A percentile compares a stretch with the other conserved stretches of the same genome.
Conservation (phyloP, 1,140 invertebrate genomes). For the Schlechtendalia chinensis region DNA sequence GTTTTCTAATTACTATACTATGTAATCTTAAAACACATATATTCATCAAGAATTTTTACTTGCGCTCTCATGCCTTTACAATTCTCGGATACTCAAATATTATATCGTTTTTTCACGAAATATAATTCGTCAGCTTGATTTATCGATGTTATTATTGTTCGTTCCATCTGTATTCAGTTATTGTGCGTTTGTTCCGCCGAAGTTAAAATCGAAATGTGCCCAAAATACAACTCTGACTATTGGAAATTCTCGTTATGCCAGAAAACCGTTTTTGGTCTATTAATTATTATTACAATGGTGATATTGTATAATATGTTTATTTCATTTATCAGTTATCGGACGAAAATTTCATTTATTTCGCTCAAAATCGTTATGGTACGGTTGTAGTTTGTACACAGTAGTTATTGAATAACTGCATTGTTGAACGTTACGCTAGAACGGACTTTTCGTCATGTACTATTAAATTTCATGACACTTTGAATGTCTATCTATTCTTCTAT, state of each 20-base stretch:
- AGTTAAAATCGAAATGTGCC: too few relatives aligned
- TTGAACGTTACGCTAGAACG: neutral
- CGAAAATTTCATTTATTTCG: slow-evolving; percentile 16
- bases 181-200: too few relatives aligned
- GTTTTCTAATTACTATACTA: too few relatives aligned
- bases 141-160: too few relatives aligned
- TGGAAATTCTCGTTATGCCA: neutral
- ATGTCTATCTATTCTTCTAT: slow-evolving; percentile 9
- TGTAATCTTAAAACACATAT: too few relatives aligned
- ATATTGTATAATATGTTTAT: slow-evolving; percentile 4
- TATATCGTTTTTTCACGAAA: too few relatives aligned
- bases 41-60: too few relatives aligned
- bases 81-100: too few relatives aligned
- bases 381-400: neutral
- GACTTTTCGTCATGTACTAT: slow-evolving; percentile 8
- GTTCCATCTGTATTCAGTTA: too few relatives aligned
- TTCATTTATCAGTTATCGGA: slow-evolving; percentile 1
- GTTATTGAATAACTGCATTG: slow-evolving; percentile 20
- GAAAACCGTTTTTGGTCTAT: slow-evolving; percentile 24
- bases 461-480: slow-evolving; percentile 27
- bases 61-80: too few relatives aligned
- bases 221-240: too few relatives aligned
- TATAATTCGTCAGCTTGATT: too few relatives aligned
- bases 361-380: neutral
- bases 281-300: neutral